phyloP scores from a whole-genome alignment of 2,888 invertebrate species.

The Monochamus alternatus region DNA sequence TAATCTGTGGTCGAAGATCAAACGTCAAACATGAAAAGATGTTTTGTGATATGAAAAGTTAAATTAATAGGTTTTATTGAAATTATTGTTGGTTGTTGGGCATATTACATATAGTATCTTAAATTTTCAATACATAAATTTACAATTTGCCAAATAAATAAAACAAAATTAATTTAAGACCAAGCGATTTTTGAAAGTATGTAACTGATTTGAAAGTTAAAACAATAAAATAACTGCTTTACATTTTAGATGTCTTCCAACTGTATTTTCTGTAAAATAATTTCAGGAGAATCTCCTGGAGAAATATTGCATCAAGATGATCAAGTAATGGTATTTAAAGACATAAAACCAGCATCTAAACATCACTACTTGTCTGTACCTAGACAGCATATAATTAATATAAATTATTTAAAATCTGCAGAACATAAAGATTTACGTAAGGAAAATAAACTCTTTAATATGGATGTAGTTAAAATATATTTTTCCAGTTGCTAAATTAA shows the following conservation, averaged over 20 bases:
- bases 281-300: constrained; percentile 75
- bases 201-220: no score
- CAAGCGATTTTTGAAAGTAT: no score
- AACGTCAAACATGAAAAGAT: no score
- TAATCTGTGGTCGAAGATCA: no score
- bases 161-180: no score
- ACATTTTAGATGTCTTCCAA: constrained; percentile 58
- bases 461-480: constrained; percentile 9
- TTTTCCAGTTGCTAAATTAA: constrained; percentile 80
- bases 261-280: constrained; percentile 86
- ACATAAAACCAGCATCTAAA: constrained; percentile 86
- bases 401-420: constrained; percentile 76
- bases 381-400: constrained; percentile 84
- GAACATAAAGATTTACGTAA: constrained; percentile 82
- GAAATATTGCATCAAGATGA: constrained; percentile 83
- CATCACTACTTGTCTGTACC: constrained; percentile 87
- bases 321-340: constrained; percentile 84
- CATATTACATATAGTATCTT: neutral
- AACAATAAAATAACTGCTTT: neutral
- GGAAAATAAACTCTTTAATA: constrained; percentile 53
- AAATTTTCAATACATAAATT: no score
- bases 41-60: no score
- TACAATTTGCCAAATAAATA: no score
- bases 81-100: no score
- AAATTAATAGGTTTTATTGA: no score